Evolutionary conservation across 2,113 vertebrate species (phyloP).

Genomic region (Aleadryas rufinucha): DNA sequence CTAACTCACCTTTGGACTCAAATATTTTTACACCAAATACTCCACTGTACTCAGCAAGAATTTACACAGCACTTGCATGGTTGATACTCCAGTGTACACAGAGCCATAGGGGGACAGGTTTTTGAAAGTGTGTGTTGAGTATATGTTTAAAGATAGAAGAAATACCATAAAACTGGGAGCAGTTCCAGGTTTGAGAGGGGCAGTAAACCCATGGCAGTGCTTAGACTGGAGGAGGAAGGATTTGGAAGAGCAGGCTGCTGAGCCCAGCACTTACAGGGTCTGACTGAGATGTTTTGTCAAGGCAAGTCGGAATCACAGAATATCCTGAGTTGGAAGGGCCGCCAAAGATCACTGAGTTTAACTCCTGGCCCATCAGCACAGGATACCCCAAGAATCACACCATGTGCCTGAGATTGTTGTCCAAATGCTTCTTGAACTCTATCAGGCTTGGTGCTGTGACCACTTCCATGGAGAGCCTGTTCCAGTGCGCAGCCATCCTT

Average conservation of each 20-base stretch:
- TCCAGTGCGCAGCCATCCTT: neutral
- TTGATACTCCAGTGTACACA: neutral
- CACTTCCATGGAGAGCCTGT: neutral
- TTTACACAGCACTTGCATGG: neutral
- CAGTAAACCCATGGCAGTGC: neutral
- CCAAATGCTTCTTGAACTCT: neutral
- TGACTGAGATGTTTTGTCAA: neutral
- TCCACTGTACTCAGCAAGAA: neutral
- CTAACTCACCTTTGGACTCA: constrained; percentile 10
- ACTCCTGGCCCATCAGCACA: neutral
- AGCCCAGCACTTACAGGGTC: accelerated
- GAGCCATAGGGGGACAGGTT: neutral
- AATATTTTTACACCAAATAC: constrained; percentile 20
- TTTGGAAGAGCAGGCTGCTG: neutral
- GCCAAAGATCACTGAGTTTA: neutral
- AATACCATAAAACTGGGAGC: neutral
- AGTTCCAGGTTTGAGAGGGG: neutral
- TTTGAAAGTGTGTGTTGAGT: neutral
- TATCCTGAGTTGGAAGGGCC: neutral
- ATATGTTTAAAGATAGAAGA: neutral
- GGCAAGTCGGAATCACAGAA: neutral
- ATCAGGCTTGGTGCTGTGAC: neutral
- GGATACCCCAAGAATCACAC: neutral
- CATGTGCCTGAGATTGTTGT: neutral
- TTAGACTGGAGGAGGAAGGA: neutral